These are phyloP conservation scores for Syngnathoides biaculeatus DNA, from an alignment of 2,113 vertebrate species.

Conservation along the genomic window DNA sequence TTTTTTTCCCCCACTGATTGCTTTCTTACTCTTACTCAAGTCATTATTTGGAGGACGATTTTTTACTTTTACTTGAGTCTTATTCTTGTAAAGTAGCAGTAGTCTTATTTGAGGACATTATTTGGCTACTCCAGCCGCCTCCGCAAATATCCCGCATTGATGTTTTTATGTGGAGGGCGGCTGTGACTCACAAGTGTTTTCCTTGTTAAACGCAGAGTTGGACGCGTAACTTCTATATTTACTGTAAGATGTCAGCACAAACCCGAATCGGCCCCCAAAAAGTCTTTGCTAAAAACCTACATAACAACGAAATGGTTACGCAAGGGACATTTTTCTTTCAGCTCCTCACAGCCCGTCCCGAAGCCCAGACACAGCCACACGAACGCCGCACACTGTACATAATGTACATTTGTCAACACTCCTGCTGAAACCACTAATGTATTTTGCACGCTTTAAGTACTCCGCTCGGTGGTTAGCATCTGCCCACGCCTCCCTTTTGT, in stretches of 20 bases:
- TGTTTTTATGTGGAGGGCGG: not conserved
- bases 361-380: not conserved
- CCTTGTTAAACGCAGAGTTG: not conserved
- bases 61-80: too few relatives aligned
- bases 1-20: too few relatives aligned
- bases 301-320: not conserved
- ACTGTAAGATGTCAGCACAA: not conserved
- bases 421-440: constrained; percentile 16
- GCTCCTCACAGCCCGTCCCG: not conserved
- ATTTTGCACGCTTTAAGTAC: constrained; percentile 7
- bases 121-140: too few relatives aligned
- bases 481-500: constrained; percentile 1
- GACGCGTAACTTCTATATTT: not conserved
- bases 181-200: constrained; percentile 2
- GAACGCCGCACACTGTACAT: not conserved
- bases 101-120: too few relatives aligned
- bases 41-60: too few relatives aligned
- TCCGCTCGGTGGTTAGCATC: not conserved
- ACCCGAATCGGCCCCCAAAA: not conserved
- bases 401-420: constrained; percentile 11
- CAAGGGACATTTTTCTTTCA: not conserved
- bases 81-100: too few relatives aligned
- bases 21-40: too few relatives aligned
- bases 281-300: not conserved
- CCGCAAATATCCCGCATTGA: not conserved